These are phyloP conservation scores for Disparrhopalites patrizii DNA, from an alignment of 2,888 invertebrate genomes.

Conservation along the genomic window DNA sequence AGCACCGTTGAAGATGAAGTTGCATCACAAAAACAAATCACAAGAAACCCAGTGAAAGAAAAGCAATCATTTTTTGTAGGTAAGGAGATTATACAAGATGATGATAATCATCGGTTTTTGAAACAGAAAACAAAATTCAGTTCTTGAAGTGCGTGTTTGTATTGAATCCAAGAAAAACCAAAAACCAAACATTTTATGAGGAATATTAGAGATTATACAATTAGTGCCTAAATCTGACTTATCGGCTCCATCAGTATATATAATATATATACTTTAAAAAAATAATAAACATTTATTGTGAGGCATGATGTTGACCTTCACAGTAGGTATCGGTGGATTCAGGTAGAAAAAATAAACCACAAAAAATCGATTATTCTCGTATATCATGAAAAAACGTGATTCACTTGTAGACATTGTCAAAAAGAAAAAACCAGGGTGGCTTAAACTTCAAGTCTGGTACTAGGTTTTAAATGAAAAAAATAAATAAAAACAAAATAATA, in stretches of 20 bases:
- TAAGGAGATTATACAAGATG: background rate
- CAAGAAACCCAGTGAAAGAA: constrained; percentile 12
- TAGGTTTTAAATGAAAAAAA: background rate
- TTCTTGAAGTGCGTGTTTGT: background rate
- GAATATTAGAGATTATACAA: no score
- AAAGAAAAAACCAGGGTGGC: constrained; percentile 8
- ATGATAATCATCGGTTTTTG: background rate
- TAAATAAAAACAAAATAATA: background rate
- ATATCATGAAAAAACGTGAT: constrained; percentile 17
- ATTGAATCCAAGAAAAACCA: constrained; percentile 5
- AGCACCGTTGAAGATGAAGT: no score
- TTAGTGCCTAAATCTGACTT: constrained; percentile 23
- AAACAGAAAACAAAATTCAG: background rate
- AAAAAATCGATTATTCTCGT: constrained; percentile 22
- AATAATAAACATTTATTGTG: no score
- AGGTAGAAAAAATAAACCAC: constrained; percentile 19
- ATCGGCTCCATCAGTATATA: constrained; percentile 9
- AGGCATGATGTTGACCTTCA: constrained; percentile 1
- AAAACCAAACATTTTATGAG: constrained; percentile 24
- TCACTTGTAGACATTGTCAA: background rate
- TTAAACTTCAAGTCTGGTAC: constrained; percentile 7
- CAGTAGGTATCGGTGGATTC: constrained; percentile 16
- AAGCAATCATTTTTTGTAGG: constrained; percentile 18
- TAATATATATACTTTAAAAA: no score
- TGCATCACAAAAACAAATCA: background rate